Evolutionary conservation across 2,797 vertebrate species (phyloP).

Genomic region (Galaxias olidus): DNA sequence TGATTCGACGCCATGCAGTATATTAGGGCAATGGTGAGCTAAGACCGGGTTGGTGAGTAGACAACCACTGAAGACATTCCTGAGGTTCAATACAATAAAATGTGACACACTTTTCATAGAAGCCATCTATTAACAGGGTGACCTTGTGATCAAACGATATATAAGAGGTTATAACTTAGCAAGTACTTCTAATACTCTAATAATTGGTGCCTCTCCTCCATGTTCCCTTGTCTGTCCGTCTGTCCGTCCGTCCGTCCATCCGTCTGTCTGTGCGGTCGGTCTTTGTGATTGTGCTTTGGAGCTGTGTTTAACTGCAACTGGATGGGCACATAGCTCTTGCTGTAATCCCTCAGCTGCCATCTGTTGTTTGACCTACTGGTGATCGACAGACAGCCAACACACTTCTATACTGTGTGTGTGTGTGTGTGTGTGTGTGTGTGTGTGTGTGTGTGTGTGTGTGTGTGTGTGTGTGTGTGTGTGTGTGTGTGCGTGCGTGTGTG

Average conservation of each 20-base stretch:
- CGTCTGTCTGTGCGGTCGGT: conserved; percentile 4
- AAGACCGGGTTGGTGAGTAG: no score
- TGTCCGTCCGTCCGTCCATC: background rate
- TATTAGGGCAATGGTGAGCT: no score
- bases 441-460: background rate
- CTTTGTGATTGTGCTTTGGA: background rate
- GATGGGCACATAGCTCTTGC: conserved; percentile 47
- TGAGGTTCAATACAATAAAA: no score
- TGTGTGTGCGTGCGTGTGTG: conserved; percentile 8
- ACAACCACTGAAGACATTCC: no score
- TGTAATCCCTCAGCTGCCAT: conserved; percentile 61
- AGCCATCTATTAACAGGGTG: no score
- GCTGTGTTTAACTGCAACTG: conserved; percentile 50
- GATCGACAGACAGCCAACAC: conserved; percentile 47
- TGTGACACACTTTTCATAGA: no score
- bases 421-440: background rate
- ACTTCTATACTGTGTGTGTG: conserved; percentile 24
- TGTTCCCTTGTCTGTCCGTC: conserved; percentile 22
- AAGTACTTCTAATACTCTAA: no score
- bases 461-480: conserved; percentile 4
- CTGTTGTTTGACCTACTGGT: conserved; percentile 69
- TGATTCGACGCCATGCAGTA: no score
- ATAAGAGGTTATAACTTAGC: no score
- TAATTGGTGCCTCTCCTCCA: no score
- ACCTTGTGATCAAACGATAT: no score